A percentile compares a stretch with the other conserved stretches of the same genome.
phyloP scores from a whole-genome alignment of 2,888 invertebrate genomes.

The Drosophila flavopinicola region DNA sequence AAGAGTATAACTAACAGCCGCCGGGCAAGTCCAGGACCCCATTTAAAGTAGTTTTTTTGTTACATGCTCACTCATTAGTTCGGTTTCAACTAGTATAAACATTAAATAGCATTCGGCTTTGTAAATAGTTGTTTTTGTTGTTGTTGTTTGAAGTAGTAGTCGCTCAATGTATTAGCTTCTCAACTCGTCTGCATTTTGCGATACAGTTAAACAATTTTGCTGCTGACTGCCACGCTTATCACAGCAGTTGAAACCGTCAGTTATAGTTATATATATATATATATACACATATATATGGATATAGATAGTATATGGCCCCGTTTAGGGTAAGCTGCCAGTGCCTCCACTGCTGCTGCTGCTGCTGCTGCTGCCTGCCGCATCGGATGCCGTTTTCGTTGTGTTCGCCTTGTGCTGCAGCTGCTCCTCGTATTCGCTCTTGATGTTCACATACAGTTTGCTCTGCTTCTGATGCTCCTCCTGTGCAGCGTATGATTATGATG shows the following conservation, averaged over 20 bases:
- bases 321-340: conserved; percentile 4
- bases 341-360: neutral
- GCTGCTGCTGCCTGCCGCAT: conserved; percentile 4
- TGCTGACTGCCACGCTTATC: conserved; percentile 42
- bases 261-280: conserved; percentile 6
- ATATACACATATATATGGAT: conserved; percentile 1
- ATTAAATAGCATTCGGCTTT: neutral
- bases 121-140: conserved; percentile 38
- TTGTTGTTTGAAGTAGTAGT: conserved; percentile 5
- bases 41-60: conserved; percentile 57
- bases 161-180: conserved; percentile 2
- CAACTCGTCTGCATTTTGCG: neutral
- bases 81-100: conserved; percentile 19
- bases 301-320: conserved; percentile 4
- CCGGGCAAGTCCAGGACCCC: conserved; percentile 42
- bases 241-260: conserved; percentile 53
- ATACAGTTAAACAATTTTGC: neutral
- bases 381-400: conserved; percentile 33
- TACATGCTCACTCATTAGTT: conserved; percentile 62
- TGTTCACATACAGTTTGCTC: conserved; percentile 82
- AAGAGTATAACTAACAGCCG: conserved; percentile 39
- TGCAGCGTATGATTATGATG: neutral
- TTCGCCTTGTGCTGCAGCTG: conserved; percentile 71
- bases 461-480: conserved; percentile 84
- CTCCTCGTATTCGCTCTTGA: conserved; percentile 82